Conservation (phyloP, 2,113 vertebrate species). For the Periophthalmus modestus region DNA sequence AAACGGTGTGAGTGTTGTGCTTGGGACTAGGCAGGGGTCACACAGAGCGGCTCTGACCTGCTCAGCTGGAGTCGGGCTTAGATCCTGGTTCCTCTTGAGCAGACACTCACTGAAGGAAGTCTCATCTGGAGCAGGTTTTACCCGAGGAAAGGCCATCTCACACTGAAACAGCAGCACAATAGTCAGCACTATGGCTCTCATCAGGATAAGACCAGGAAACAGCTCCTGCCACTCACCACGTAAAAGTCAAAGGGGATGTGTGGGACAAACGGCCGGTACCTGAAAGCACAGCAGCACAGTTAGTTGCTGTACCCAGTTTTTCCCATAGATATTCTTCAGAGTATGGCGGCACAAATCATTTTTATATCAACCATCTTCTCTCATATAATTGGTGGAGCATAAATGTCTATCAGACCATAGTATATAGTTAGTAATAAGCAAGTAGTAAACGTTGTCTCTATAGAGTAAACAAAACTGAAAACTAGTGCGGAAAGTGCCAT, state of each 20-base stretch:
- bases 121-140: constrained; percentile 90
- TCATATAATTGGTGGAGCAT: no score
- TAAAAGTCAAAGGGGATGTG: constrained; percentile 98
- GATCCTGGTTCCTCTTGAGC: constrained; percentile 95
- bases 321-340: no score
- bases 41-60: constrained; percentile 76
- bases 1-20: background rate
- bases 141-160: constrained; percentile 96
- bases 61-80: constrained; percentile 88
- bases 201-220: background rate
- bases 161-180: constrained; percentile 76
- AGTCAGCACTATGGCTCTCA: background rate
- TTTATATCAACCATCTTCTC: no score
- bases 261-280: constrained; percentile 95
- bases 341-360: no score
- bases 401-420: no score
- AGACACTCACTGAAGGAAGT: constrained; percentile 89
- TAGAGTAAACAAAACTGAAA: no score
- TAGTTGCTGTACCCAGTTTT: no score
- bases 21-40: background rate
- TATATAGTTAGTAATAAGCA: no score
- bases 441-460: no score
- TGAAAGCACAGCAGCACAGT: constrained; percentile 39
- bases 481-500: no score
- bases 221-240: constrained; percentile 81